A percentile compares a stretch with the other conserved stretches of the same genome.
These are phyloP conservation scores for Arremon aurantiirostris DNA, from an alignment of 2,797 vertebrate genomes.

Conservation along the genomic window DNA sequence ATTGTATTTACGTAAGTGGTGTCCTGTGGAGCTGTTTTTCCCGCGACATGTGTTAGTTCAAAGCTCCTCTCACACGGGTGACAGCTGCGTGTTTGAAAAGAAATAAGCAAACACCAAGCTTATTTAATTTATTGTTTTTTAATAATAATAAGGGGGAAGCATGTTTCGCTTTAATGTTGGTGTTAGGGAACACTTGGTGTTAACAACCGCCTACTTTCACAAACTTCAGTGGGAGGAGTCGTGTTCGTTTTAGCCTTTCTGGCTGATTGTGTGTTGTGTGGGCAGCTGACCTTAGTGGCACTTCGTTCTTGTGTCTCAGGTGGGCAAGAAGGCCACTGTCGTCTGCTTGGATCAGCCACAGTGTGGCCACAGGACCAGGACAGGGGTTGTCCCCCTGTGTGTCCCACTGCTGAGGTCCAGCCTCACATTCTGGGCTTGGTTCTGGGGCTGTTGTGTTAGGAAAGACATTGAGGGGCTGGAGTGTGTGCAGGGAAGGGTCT, in stretches of 20 bases:
- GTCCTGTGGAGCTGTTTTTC: slow-evolving; percentile 17
- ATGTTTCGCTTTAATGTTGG: background rate
- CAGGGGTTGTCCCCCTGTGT: background rate
- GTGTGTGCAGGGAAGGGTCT: rapidly evolving
- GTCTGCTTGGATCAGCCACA: background rate
- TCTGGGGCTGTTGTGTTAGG: background rate
- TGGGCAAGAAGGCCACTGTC: background rate
- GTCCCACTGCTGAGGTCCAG: background rate
- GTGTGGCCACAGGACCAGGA: background rate
- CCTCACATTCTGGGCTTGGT: background rate
- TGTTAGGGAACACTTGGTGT: background rate
- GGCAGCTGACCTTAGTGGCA: background rate
- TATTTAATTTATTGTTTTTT: background rate
- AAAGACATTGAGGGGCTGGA: background rate
- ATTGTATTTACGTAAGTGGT: background rate
- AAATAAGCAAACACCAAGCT: rapidly evolving
- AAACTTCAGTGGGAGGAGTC: background rate
- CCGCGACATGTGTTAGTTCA: rapidly evolving
- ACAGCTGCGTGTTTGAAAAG: background rate
- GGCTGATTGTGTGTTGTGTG: rapidly evolving
- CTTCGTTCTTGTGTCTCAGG: rapidly evolving
- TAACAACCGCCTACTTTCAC: rapidly evolving
- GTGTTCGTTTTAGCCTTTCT: background rate
- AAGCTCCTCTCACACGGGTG: background rate
- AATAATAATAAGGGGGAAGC: rapidly evolving